phyloP scores from a whole-genome alignment of 2,113 vertebrate genomes.

The Anoura caudifer region DNA sequence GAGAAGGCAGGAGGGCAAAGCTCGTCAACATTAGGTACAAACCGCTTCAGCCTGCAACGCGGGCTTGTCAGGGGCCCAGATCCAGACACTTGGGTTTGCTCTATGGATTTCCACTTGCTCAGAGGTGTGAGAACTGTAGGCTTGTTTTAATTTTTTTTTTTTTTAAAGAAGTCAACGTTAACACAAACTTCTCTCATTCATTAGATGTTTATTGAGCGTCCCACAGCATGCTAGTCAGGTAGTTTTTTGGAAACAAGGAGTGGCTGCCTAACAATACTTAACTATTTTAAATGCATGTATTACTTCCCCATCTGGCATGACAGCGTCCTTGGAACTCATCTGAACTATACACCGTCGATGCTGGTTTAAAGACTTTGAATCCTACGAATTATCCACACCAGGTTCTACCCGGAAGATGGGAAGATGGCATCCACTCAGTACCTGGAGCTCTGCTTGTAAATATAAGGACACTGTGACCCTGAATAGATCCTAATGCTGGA shows the following conservation, averaged over 20 bases:
- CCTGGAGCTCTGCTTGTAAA: slow-evolving; percentile 12
- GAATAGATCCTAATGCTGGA: neutral
- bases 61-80: neutral
- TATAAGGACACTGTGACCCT: neutral
- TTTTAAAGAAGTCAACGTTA: neutral
- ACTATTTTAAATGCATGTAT: slow-evolving; percentile 69
- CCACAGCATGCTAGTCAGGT: neutral
- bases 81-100: neutral
- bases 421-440: slow-evolving; percentile 28
- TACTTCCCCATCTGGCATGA: slow-evolving; percentile 30
- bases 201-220: neutral
- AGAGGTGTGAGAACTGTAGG: neutral
- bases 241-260: slow-evolving; percentile 2
- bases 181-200: slow-evolving; percentile 3
- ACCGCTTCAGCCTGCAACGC: neutral
- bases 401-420: slow-evolving; percentile 30
- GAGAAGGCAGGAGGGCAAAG: neutral
- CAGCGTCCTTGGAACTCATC: slow-evolving; percentile 65
- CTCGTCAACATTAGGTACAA: neutral
- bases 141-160: neutral
- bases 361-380: slow-evolving; percentile 17
- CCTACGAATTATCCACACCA: slow-evolving; percentile 47
- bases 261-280: neutral
- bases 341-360: slow-evolving; percentile 63
- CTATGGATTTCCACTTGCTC: neutral